Conservation (phyloP, 2,797 vertebrate species). For the Gymnopithys bicolor region DNA sequence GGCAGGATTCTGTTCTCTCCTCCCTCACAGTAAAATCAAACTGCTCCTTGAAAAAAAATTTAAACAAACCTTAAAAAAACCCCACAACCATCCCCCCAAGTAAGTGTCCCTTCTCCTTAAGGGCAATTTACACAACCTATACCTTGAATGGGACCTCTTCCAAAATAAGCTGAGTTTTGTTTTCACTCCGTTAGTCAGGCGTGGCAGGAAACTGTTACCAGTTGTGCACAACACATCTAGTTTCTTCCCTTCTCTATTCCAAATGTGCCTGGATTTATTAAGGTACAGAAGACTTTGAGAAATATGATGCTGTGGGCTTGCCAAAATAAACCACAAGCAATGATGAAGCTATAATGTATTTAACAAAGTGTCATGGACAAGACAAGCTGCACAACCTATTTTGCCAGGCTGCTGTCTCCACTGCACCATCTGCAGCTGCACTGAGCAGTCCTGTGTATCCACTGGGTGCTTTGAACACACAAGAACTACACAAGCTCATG, state of each 20-base stretch:
- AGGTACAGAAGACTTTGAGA: conserved; percentile 17
- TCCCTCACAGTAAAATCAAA: neutral
- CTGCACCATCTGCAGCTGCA: neutral
- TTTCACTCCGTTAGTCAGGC: conserved; percentile 31
- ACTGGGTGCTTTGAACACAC: neutral
- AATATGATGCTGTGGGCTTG: neutral
- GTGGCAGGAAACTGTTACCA: conserved; percentile 54
- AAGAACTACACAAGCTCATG: neutral
- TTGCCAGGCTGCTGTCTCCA: neutral
- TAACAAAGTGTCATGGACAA: conserved; percentile 10
- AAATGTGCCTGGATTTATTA: conserved; percentile 21
- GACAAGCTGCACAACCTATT: neutral
- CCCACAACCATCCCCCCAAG: neutral
- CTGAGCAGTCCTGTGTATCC: neutral
- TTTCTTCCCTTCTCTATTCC: conserved; percentile 25
- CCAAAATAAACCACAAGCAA: conserved; percentile 8
- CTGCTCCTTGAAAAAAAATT: neutral
- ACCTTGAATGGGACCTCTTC: neutral
- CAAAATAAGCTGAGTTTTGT: conserved; percentile 21
- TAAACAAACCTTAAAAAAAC: neutral
- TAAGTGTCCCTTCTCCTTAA: neutral
- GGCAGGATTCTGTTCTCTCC: neutral
- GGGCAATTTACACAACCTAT: conserved; percentile 25
- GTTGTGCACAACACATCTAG: neutral
- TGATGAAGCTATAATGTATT: conserved; percentile 44